Conservation (phyloP, 2,113 vertebrate species). For the Gallinago jamesoni region DNA sequence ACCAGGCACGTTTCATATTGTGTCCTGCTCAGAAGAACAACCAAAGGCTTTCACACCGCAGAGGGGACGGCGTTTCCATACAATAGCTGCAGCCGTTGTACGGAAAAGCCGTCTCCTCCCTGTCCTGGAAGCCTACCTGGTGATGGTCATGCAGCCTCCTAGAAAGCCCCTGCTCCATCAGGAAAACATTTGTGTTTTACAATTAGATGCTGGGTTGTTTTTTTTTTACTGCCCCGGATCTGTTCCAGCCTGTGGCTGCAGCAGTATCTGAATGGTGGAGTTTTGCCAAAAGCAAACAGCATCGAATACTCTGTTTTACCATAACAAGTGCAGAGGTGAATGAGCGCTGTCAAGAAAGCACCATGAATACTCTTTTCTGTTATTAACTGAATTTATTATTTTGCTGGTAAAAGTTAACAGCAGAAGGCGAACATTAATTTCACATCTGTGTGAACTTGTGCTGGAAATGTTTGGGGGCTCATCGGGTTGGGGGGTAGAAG, state of each 20-base stretch:
- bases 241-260: slow-evolving; percentile 54
- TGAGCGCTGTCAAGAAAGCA: neutral
- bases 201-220: neutral
- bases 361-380: slow-evolving; percentile 15
- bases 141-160: slow-evolving; percentile 46
- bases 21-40: slow-evolving; percentile 66
- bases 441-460: neutral
- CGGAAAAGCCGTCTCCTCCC: neutral
- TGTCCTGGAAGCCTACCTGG: neutral
- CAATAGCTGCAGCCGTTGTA: neutral
- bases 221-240: slow-evolving; percentile 21
- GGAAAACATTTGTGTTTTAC: slow-evolving; percentile 63
- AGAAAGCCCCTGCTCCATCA: slow-evolving; percentile 27
- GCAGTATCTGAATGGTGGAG: slow-evolving; percentile 66
- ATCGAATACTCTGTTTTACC: slow-evolving; percentile 48
- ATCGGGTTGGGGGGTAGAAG: fast-evolving
- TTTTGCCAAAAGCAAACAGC: slow-evolving; percentile 43
- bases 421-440: slow-evolving; percentile 5
- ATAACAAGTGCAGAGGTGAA: slow-evolving; percentile 58
- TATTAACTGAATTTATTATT: slow-evolving; percentile 57
- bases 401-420: slow-evolving; percentile 32
- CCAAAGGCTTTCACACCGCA: slow-evolving; percentile 45
- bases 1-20: slow-evolving; percentile 71
- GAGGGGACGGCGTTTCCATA: slow-evolving; percentile 6
- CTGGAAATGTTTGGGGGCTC: slow-evolving; percentile 11